Evolutionary conservation across 2,888 invertebrate genomes (phyloP).

Genomic region (Choreutis nemorana): DNA sequence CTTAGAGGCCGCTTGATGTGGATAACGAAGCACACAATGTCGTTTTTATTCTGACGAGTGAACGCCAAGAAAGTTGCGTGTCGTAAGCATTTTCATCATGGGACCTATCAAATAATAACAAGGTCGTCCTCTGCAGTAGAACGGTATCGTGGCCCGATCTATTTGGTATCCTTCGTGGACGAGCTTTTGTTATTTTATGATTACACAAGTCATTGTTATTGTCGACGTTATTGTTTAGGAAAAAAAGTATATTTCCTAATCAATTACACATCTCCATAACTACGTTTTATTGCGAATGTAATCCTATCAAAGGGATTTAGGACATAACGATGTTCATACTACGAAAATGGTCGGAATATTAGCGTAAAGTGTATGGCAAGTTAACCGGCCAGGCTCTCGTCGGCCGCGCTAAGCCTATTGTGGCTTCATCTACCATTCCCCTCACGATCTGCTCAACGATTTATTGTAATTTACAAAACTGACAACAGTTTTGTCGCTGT

Average conservation of each 20-base stretch:
- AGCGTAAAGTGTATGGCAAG: too few species aligned
- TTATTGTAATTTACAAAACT: slow-evolving; percentile 64
- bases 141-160: slow-evolving; percentile 43
- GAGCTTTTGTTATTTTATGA: slow-evolving; percentile 49
- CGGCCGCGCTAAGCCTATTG: slow-evolving; percentile 57
- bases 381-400: slow-evolving; percentile 24
- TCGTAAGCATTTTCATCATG: slow-evolving; percentile 53
- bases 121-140: slow-evolving; percentile 42
- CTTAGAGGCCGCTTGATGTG: slow-evolving; percentile 24
- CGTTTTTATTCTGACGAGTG: slow-evolving; percentile 55
- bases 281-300: not conserved
- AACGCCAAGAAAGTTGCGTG: slow-evolving; percentile 59
- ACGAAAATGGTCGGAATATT: too few species aligned
- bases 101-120: slow-evolving; percentile 60
- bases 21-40: slow-evolving; percentile 43
- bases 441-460: slow-evolving; percentile 52
- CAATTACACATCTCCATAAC: too few species aligned
- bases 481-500: slow-evolving; percentile 49
- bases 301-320: too few species aligned
- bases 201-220: slow-evolving; percentile 37
- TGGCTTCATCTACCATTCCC: slow-evolving; percentile 51
- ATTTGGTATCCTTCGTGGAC: slow-evolving; percentile 39
- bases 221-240: too few species aligned
- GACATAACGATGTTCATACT: too few species aligned
- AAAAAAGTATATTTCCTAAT: too few species aligned